phyloP scores from a whole-genome alignment of 2,888 invertebrate genomes.

The Dione juno region DNA sequence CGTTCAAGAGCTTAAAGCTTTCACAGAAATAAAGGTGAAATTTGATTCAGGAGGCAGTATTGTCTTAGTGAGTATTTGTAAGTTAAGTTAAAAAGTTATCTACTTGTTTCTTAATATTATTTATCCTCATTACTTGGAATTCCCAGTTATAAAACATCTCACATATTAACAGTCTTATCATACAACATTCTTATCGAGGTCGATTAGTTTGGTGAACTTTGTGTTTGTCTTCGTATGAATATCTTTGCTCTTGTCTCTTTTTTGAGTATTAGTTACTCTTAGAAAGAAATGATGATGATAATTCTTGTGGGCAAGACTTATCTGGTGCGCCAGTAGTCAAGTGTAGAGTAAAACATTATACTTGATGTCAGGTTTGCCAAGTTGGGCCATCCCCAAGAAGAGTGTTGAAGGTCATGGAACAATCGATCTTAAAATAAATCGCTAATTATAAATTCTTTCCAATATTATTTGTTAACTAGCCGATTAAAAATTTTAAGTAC shows the following conservation, averaged over 20 bases:
- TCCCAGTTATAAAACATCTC: slow-evolving; percentile 7
- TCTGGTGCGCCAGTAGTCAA: too few relatives aligned
- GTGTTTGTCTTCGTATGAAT: not conserved
- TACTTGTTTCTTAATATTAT: not conserved
- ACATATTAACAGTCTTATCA: not conserved
- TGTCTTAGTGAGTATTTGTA: not conserved
- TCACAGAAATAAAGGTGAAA: not conserved
- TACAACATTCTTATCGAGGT: not conserved
- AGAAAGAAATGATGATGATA: too few relatives aligned
- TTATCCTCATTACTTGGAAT: not conserved
- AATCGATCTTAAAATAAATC: too few relatives aligned
- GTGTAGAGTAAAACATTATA: too few relatives aligned
- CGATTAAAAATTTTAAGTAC: too few relatives aligned
- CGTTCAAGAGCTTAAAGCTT: not conserved
- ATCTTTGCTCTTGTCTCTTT: not conserved
- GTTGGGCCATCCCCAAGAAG: too few relatives aligned
- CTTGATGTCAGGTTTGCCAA: too few relatives aligned
- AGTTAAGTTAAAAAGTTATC: too few relatives aligned
- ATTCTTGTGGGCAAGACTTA: not conserved
- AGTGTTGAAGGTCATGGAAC: too few relatives aligned
- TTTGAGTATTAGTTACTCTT: not conserved
- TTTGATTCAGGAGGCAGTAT: not conserved
- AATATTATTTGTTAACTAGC: too few relatives aligned
- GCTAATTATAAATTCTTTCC: too few relatives aligned
- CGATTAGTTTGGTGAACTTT: slow-evolving; percentile 3